These are phyloP conservation scores for Monopterus albus DNA, from an alignment of 2,113 vertebrate species.

Conservation along the genomic window DNA sequence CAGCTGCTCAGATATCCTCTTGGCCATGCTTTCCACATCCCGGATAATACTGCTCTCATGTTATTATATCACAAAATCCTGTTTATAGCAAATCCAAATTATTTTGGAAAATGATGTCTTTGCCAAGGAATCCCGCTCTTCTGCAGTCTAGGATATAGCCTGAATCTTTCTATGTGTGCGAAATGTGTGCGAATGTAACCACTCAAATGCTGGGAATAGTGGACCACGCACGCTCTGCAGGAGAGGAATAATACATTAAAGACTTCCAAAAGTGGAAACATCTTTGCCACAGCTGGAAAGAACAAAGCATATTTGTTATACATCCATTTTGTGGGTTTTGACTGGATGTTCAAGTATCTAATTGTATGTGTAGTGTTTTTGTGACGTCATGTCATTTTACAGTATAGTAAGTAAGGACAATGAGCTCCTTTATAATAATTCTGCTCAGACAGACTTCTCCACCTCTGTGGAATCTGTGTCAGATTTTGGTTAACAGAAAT, in stretches of 20 bases:
- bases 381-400: constrained; percentile 11
- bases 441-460: neutral
- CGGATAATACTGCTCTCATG: constrained; percentile 30
- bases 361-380: constrained; percentile 22
- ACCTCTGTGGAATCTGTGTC: neutral
- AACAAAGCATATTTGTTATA: constrained; percentile 20
- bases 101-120: constrained; percentile 37
- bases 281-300: constrained; percentile 28
- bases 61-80: constrained; percentile 22
- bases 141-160: constrained; percentile 29
- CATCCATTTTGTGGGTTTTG: neutral
- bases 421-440: constrained; percentile 14
- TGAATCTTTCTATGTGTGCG: constrained; percentile 36
- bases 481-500: constrained; percentile 1
- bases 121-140: constrained; percentile 20
- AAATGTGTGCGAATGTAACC: too few species aligned
- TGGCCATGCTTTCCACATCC: neutral
- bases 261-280: constrained; percentile 46
- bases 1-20: constrained; percentile 8
- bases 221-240: constrained; percentile 8
- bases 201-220: constrained; percentile 41
- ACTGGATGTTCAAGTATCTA: constrained; percentile 2
- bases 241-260: constrained; percentile 38
- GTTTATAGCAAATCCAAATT: constrained; percentile 42
- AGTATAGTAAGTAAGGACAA: neutral